Evolutionary conservation across 1,140 invertebrate genomes (phyloP), one percentile per base, ranked within the genome.

Genomic region (Drosophila ironensis): DNA sequence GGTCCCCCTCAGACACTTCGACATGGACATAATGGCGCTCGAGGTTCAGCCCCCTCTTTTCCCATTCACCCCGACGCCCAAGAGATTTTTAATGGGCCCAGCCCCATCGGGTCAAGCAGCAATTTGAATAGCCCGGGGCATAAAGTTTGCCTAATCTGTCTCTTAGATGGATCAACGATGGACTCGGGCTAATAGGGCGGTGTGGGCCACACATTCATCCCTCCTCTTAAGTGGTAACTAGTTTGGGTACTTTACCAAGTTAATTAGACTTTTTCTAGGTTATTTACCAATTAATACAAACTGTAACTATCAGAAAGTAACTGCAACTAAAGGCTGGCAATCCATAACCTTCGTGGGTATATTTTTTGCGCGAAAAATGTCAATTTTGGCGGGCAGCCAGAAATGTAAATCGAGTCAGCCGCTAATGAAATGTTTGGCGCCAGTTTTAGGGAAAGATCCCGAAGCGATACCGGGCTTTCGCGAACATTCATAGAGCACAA

Each of bases 111-210:
- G 75, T 80, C 75, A 81, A 80, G 75, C 75, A 45, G 40, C 64
- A 41, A 44, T 57, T 53, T 40, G 63, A 57, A 54, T 35, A 27
- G 25, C 30, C 16, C 22, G 6, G 14, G 46, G 61, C 72, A 84
- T 77, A 82, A 82, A 72, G 73, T 82, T 59, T 77, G 61, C 78
- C 77, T 72, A 64, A 82, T 82, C 78, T 84, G 42, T 40, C 37
- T 51, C 16, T 41, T 38, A 41, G 72, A 81, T 80, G 45, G 46
- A 82, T 76, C 77, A 72, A 16, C 63, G 54, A 46, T 72, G 60
- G 30, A 70, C 37, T 46, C 14, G 16, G 27, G 42, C 35, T 60
- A 60, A 60, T 59, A 37, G 35, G 56, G 56, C 51, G 56, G 56
- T 60, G 56, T 38, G 51, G 42, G 11, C n/a, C n/a, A n/a, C n/a